These are phyloP conservation scores for Smutsia temminckii DNA, from an alignment of 2,797 vertebrate species.

Conservation along the genomic window DNA sequence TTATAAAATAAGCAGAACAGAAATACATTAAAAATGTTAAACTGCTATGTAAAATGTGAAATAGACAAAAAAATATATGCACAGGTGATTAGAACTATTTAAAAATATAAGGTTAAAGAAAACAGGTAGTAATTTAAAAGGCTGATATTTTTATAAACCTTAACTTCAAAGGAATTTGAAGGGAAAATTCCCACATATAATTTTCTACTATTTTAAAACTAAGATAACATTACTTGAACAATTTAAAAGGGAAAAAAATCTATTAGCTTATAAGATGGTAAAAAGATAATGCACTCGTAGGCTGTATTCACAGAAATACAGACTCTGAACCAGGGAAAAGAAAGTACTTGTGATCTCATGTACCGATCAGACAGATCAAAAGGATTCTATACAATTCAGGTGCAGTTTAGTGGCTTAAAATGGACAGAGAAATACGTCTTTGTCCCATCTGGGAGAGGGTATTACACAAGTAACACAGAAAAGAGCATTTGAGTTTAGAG, in stretches of 20 bases:
- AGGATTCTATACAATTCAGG: not conserved
- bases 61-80: not conserved
- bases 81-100: not conserved
- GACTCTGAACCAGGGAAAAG: not conserved
- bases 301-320: not conserved
- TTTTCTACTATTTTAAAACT: not conserved
- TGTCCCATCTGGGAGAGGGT: not conserved
- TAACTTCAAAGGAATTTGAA: constrained; percentile 28
- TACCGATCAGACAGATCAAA: not conserved
- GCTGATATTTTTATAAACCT: not conserved
- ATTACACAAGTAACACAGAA: not conserved
- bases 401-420: not conserved
- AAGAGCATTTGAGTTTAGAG: not conserved
- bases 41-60: not conserved
- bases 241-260: not conserved
- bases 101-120: not conserved
- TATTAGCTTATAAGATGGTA: not conserved
- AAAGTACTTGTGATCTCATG: not conserved
- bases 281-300: not conserved
- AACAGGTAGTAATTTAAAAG: not conserved
- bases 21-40: not conserved
- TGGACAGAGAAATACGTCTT: not conserved
- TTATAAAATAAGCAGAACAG: not conserved
- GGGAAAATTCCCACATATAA: not conserved
- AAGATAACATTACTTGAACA: not conserved